phyloP scores from a whole-genome alignment of 2,113 vertebrate genomes.

The Lampris incognitus region DNA sequence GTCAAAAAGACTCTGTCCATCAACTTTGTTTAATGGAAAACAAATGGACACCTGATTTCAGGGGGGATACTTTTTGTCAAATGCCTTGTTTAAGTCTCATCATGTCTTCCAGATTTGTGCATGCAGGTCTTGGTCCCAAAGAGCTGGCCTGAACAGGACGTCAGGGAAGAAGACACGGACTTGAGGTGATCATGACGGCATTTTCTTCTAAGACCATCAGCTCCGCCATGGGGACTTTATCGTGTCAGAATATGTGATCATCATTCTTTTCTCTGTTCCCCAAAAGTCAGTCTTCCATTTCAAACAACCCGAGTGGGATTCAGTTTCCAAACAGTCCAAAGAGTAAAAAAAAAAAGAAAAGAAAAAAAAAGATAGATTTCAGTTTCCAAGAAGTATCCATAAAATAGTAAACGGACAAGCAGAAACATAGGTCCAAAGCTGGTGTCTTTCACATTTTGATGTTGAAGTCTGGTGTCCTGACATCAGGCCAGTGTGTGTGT shows the following conservation, averaged over 20 bases:
- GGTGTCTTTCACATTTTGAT: constrained; percentile 40
- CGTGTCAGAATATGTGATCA: constrained; percentile 79
- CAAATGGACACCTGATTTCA: constrained; percentile 30
- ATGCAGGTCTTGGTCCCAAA: constrained; percentile 70
- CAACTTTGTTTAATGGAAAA: constrained; percentile 61
- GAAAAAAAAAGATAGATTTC: background rate
- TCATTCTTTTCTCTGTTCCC: constrained; percentile 74
- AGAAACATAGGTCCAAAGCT: background rate
- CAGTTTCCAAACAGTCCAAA: constrained; percentile 13
- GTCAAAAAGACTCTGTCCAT: constrained; percentile 61
- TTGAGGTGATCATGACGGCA: constrained; percentile 80
- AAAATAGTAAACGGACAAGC: background rate
- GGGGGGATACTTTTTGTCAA: constrained; percentile 55
- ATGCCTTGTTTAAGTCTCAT: constrained; percentile 39
- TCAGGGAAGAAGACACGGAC: constrained; percentile 69
- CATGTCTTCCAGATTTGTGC: constrained; percentile 43
- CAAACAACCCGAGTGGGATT: constrained; percentile 1
- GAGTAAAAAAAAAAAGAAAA: constrained; percentile 16
- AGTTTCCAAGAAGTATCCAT: constrained; percentile 8
- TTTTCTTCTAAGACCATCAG: constrained; percentile 76
- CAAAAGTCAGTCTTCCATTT: background rate
- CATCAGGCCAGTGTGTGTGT: constrained; percentile 20
- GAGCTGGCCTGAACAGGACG: constrained; percentile 59
- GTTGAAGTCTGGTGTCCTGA: constrained; percentile 65
- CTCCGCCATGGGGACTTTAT: constrained; percentile 83